Evolutionary conservation across 2,797 vertebrate genomes (phyloP).

Genomic region (Sphenodon punctatus): DNA sequence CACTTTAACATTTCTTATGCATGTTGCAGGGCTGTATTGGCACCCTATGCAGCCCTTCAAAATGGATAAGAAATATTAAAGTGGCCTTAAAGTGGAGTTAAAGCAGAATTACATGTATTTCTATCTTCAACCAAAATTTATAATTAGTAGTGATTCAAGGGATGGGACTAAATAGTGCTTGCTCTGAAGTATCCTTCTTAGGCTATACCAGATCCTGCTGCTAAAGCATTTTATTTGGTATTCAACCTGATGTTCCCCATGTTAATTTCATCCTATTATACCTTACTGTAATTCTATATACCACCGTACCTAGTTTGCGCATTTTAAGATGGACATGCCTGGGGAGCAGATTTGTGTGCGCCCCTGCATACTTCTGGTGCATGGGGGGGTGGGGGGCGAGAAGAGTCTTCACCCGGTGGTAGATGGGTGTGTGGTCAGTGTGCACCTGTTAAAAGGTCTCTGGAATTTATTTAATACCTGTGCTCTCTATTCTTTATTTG

Average conservation of each 20-base stretch:
- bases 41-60: too few relatives aligned
- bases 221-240: not conserved
- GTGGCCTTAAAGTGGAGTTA: too few relatives aligned
- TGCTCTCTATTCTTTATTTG: fast-evolving
- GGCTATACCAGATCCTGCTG: not conserved
- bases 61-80: too few relatives aligned
- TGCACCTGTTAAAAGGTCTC: not conserved
- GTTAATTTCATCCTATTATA: not conserved
- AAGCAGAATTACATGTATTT: too few relatives aligned
- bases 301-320: not conserved
- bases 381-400: too few relatives aligned
- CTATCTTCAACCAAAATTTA: too few relatives aligned
- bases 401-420: fast-evolving
- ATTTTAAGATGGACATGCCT: too few relatives aligned
- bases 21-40: too few relatives aligned
- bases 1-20: too few relatives aligned
- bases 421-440: not conserved
- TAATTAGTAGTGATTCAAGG: not conserved
- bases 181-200: not conserved
- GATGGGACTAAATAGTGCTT: not conserved
- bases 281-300: not conserved
- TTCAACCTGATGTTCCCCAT: not conserved
- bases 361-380: too few relatives aligned
- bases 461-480: not conserved
- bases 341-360: too few relatives aligned